Evolutionary conservation across 2,113 vertebrate genomes (phyloP).

Genomic region (Passer domesticus): DNA sequence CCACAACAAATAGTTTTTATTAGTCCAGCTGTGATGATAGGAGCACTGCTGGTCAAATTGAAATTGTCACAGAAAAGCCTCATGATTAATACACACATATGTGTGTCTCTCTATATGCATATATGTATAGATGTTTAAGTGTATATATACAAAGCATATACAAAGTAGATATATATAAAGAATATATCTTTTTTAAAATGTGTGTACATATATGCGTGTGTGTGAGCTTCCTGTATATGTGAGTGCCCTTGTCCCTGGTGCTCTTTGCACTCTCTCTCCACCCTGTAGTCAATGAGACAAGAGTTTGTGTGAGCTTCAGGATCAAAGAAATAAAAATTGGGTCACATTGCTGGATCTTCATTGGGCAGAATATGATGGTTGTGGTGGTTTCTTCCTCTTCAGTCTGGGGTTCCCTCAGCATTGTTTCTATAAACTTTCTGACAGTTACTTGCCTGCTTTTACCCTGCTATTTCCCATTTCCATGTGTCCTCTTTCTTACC

Average conservation of each 20-base stretch:
- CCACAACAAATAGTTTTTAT: not conserved
- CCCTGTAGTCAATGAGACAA: fast-evolving
- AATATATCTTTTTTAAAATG: not conserved
- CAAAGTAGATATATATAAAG: not conserved
- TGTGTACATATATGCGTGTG: no score
- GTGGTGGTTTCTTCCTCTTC: not conserved
- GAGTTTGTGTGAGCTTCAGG: not conserved
- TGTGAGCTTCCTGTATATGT: not conserved
- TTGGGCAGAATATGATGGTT: fast-evolving
- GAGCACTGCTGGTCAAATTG: not conserved
- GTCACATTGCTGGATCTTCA: not conserved
- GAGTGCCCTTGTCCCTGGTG: not conserved
- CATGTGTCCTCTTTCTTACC: not conserved
- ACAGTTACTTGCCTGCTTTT: not conserved
- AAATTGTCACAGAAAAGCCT: not conserved
- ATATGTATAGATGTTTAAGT: no score
- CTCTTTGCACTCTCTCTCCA: not conserved
- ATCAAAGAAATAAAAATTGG: not conserved
- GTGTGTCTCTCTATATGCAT: not conserved
- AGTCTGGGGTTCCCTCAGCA: not conserved
- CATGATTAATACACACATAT: not conserved
- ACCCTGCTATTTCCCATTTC: not conserved
- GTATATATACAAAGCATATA: fast-evolving
- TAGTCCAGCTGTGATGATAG: not conserved
- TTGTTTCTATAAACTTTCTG: not conserved